Evolutionary conservation across 2,888 invertebrate genomes (phyloP), one percentile per base, ranked within the genome.

Genomic region (Hoplodrina ambigua): DNA sequence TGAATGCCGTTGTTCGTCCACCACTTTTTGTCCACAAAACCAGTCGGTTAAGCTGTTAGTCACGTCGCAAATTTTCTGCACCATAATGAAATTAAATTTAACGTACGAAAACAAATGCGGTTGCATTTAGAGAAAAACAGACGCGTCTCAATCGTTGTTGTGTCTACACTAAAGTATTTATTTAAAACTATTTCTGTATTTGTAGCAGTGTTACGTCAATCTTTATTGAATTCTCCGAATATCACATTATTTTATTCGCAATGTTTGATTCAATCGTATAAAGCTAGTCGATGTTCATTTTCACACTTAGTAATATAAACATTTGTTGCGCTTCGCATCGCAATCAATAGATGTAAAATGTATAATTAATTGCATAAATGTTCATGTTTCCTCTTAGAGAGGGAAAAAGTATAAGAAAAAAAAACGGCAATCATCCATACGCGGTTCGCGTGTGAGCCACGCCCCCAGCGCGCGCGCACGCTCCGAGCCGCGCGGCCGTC

Each of bases 381-480:
- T 62, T 55, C 65, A 66, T 55, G 49, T 72, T 73, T 66, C 58
- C 65, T 56, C 50, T 72, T 53, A 59, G 53, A 60, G 49, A 60
- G 61, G 46, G 55, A 54, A 67, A 69, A 75, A 75, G 49, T 19
- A 50, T 37, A 58, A 85, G 80, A 84, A 88, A 87, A 88, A 87
- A 85, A 84, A 80, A 37, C 59, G 60, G 80, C 80, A 80, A 69
- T 75, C 79, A 83, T 83, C 83, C 63, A 66, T 77, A 74, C 72
- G 75, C 72, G 69, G 78, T 88, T 82, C 83, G 90, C 90, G 90
- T 86, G 89, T 78, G 84, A 75, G 89, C 90, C 92, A 90, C 92
- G 90, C 89, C 85, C 86, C 83, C 87, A 85, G 84, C 88, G 87
- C 88, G 83, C 88, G 86, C 89, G 86, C 89, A 86, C 90, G 85